Evolutionary conservation across 2,888 invertebrate species (phyloP).

Genomic region (Chymomyza caudatula): DNA sequence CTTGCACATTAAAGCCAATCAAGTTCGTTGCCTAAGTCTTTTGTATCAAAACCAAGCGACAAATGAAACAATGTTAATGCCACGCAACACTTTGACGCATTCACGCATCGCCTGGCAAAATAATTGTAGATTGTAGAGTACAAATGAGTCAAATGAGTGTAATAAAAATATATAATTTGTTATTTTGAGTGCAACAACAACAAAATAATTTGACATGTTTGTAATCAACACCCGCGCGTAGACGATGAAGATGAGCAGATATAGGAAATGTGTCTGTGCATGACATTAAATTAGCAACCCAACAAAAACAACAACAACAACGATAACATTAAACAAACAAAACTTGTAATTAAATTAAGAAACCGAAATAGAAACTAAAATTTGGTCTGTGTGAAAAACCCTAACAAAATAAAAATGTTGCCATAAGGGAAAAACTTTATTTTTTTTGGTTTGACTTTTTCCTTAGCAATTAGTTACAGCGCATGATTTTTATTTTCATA

Average conservation of each 20-base stretch:
- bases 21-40: conserved; percentile 59
- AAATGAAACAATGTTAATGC: not conserved
- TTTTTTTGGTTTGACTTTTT: conserved; percentile 10
- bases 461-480: conserved; percentile 59
- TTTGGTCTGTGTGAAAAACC: conserved; percentile 19
- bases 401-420: not conserved
- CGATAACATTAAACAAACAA: conserved; percentile 34
- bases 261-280: not conserved
- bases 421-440: conserved; percentile 2
- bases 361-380: conserved; percentile 31
- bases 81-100: conserved; percentile 43
- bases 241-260: not conserved
- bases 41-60: conserved; percentile 20
- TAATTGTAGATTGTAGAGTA: conserved; percentile 41
- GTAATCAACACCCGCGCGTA: conserved; percentile 60
- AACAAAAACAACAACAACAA: conserved; percentile 4
- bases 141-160: conserved; percentile 32
- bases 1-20: conserved; percentile 1
- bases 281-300: conserved; percentile 66
- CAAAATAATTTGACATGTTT: conserved; percentile 33
- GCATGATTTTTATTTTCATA: conserved; percentile 44
- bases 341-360: conserved; percentile 62
- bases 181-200: conserved; percentile 10
- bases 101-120: conserved; percentile 63
- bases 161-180: conserved; percentile 47